Conservation (phyloP, 2,797 vertebrate genomes). For the Paramormyrops hopkinsi region DNA sequence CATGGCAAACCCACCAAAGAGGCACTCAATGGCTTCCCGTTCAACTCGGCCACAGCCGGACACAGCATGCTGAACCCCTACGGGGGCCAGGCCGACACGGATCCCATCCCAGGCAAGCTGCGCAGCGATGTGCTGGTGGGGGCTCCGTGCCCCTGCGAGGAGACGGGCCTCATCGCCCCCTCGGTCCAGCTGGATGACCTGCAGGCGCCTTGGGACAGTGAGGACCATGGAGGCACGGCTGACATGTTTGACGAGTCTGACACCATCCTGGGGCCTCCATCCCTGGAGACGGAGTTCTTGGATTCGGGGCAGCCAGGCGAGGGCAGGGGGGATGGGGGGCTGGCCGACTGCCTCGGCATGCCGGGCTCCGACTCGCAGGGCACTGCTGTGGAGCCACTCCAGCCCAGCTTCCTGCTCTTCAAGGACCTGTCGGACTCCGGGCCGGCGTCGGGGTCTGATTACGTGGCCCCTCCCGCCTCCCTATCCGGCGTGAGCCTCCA, state of each 20-base stretch:
- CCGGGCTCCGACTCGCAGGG: constrained; percentile 61
- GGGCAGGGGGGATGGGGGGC: constrained; percentile 46
- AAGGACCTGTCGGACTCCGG: constrained; percentile 65
- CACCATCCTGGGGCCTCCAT: constrained; percentile 61
- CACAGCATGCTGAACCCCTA: constrained; percentile 76
- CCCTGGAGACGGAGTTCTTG: constrained; percentile 62
- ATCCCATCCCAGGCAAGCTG: constrained; percentile 57
- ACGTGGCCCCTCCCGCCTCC: constrained; percentile 55
- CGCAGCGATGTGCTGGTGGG: constrained; percentile 66
- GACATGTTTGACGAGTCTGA: constrained; percentile 72
- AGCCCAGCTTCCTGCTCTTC: constrained; percentile 67
- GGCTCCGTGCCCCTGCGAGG: constrained; percentile 67
- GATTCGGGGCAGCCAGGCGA: constrained; percentile 63
- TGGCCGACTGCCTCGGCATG: constrained; percentile 68
- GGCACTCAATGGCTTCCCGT: constrained; percentile 67
- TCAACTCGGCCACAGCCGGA: constrained; percentile 65
- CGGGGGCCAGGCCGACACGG: constrained; percentile 41
- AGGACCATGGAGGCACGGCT: constrained; percentile 61
- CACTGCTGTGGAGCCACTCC: constrained; percentile 60
- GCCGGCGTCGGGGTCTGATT: constrained; percentile 55
- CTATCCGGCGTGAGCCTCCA: constrained; percentile 55
- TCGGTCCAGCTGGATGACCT: constrained; percentile 61
- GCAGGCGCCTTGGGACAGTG: constrained; percentile 65
- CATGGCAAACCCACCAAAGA: constrained; percentile 65
- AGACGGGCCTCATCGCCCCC: constrained; percentile 65